Evolutionary conservation across 2,797 vertebrate species (phyloP), one percentile per base, ranked within the genome.

Genomic region (Simalia tracyae): DNA sequence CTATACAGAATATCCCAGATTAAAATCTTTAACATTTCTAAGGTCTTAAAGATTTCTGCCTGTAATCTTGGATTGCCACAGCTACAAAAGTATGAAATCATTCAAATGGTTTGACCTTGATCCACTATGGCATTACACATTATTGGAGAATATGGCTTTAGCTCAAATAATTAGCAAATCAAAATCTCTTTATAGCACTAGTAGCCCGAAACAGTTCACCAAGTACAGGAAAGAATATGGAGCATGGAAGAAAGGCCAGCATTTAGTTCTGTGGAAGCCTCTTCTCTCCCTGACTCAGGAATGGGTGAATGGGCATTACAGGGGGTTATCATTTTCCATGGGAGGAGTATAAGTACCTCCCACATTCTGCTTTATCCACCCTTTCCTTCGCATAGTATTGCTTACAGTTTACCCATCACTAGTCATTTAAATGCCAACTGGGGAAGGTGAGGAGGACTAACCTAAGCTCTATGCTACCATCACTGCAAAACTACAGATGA

Each of bases 121-220:
- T 12, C 54, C 57, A 88, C 2, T 50, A 50, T 14, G 14, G 60
- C 42, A 54, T 31, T 54, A 4, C 46, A 81, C 81, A 4, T 76
- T 85, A 9, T 86, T 57, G 31, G 22, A 86, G 6, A 92, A 89
- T 72, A 89, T 92, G 66, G 84, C 87, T 92, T 89, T 84, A 54
- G 50, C 26, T 64, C 60, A 92, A 31, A 26, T 57, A 57, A 84
- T 42, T 57, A 46, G 2, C 26, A 68, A 50, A 89, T 31, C 84
- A n/a, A 10, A 76, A 63, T 56, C n/a, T 42, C 4, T 81, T 90
- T 87, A 68, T 28, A 61, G 56, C 11, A 68, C 3, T 60, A 42
- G 56, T 54, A 57, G 19, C 66, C 57, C 24, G n/a, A 46, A 76
- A 57, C 46, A 36, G 64, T 66, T 14, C 28, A 22, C 22, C 3